Evolutionary conservation across 1,140 invertebrate genomes (phyloP), one percentile per base, ranked within the genome.

Genomic region (Lordiphosa mommai): DNA sequence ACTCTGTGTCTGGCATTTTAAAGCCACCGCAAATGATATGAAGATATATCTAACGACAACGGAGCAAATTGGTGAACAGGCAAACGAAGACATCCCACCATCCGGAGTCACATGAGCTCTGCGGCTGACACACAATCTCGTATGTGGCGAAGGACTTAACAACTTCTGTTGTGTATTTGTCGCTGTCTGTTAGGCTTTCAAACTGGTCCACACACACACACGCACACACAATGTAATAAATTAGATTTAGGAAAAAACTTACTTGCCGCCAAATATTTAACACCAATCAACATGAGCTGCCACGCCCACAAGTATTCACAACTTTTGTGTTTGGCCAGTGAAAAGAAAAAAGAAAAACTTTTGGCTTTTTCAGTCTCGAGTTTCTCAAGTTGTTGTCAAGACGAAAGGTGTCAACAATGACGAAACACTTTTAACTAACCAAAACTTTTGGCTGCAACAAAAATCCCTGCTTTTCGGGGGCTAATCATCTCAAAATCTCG

Each of bases 371-470:
- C 32, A 13, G 61, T 64, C 46, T 63, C 51, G 60, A 72, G 71
- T 74, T 72, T 43, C 37, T 23, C 44, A 37, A 46, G 40, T 50
- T 55, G 23, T 14, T n/a, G 59, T 27, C 69, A 70, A 84, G 77
- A 84, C 77, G 77, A 68, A 82, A 82, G 77, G 77, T 82, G 77
- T 82, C 77, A 82, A 72, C 77, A 84, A 76, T 82, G 77, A 82
- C 67, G 16, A 84, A 84, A 84, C 77, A 84, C 77, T 84, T 84
- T 84, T 84, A 84, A 84, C 77, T 72, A 84, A 77, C 77, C 77
- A 16, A 47, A n/a, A n/a, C n/a, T n/a, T n/a, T n/a, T n/a, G n/a
- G n/a, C n/a, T n/a, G 44, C 30, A 33, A 32, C 30, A 13, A 10
- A 34, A 43, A 20, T 27, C 27, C 50, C 33, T n/a, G 29, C 40